Evolutionary conservation across 2,888 invertebrate genomes (phyloP), one percentile per base, ranked within the genome.

Genomic region (Brachypalpus laphriformis): DNA sequence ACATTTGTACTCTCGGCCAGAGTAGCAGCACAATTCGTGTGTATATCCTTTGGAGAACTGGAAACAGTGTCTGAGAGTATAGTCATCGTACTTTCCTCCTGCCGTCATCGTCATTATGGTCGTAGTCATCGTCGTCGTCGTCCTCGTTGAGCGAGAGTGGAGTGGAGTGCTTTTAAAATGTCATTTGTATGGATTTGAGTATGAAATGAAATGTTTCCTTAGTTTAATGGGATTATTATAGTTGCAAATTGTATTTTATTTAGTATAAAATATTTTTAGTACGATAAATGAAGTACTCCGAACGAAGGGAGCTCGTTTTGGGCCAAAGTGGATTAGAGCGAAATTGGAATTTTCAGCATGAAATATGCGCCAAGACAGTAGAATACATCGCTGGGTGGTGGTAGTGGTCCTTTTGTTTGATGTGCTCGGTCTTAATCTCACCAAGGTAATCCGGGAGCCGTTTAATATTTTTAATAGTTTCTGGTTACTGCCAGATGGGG

Each of bases 221-320:
- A 83, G 68, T 87, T 83, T 87, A 87, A 87, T 87, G 87, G 87
- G 87, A 83, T 87, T 87, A 87, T 87, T 87, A 87, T 87, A 87
- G 87, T 87, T 86, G 87, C 87, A 87, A 87, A 87, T 87, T 87
- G 87, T 83, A 87, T 87, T 83, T 87, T 87, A 87, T 87, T 87
- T 83, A 83, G 87, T 77, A 68, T 81, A 80, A 85, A 85, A 81
- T 76, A 83, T 80, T 85, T 83, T 85, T 77, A 72, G 56, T 76
- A 37, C 78, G 63, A 71, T 65, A 75, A 82, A 77, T 66, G 82
- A 72, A 25, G 37, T 14, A 59, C 8, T 34, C 14, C 7, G 40
- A 28, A 37, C 7, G 20, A n/a, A 31, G 42, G 2, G 14, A 1
- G 31, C 59, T 4, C 2, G 37, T 70, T 74, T 57, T 14, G 14